Percentiles rank a stretch among this genome's conserved stretches.
Evolutionary conservation across 2,113 vertebrate species (phyloP).

Genomic region (Paedocypris sp.): DNA sequence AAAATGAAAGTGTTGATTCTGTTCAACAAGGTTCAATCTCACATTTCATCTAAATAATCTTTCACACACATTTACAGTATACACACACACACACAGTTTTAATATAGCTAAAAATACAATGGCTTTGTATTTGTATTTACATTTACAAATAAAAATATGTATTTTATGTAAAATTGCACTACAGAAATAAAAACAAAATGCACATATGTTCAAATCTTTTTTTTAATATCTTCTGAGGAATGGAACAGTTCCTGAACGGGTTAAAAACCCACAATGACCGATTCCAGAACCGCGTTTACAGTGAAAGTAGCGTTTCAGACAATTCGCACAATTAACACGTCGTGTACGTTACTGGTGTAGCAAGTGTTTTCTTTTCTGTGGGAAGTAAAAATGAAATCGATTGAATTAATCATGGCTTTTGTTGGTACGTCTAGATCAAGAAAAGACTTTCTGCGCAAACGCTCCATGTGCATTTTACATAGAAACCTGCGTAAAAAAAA

Average conservation of each 20-base stretch:
- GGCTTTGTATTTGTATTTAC: too few species aligned
- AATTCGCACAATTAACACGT: too few species aligned
- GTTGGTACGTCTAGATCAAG: background rate
- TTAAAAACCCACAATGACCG: slow-evolving; percentile 28
- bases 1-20: too few species aligned
- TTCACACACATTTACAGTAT: too few species aligned
- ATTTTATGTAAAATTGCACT: background rate
- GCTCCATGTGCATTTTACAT: background rate
- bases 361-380: background rate
- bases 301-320: too few species aligned
- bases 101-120: too few species aligned
- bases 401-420: background rate
- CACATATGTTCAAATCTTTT: slow-evolving; percentile 8
- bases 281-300: too few species aligned
- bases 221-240: slow-evolving; percentile 27
- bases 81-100: too few species aligned
- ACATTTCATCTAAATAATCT: too few species aligned
- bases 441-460: background rate
- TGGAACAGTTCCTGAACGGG: slow-evolving; percentile 12
- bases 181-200: background rate
- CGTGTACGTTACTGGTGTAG: slow-evolving; percentile 14
- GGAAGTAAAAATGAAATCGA: background rate
- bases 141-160: too few species aligned
- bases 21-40: too few species aligned
- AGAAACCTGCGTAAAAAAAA: background rate